These are phyloP conservation scores for Aselliscus stoliczkanus DNA, from an alignment of 2,797 vertebrate genomes.

Conservation along the genomic window DNA sequence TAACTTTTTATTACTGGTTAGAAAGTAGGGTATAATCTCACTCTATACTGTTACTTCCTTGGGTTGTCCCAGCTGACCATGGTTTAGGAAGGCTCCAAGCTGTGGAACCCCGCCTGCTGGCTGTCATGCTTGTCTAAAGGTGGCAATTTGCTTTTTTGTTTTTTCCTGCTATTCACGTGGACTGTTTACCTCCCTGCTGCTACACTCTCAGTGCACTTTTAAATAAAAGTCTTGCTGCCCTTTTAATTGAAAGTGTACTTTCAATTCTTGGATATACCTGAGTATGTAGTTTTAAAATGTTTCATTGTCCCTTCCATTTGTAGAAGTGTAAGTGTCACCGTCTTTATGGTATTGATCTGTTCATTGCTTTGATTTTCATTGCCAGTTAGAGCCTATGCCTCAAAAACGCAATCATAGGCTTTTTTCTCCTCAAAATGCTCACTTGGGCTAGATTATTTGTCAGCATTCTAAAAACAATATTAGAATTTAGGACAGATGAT, in stretches of 20 bases:
- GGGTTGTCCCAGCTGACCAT: background rate
- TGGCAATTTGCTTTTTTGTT: background rate
- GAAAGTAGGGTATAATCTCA: background rate
- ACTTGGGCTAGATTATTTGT: background rate
- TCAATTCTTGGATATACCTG: background rate
- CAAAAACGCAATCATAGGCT: background rate
- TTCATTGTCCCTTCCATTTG: background rate
- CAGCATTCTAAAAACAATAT: background rate
- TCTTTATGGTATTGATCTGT: background rate
- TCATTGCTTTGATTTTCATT: background rate
- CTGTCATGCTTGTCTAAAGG: background rate
- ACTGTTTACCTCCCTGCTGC: rapidly evolving
- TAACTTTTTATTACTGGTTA: background rate
- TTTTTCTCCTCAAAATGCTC: background rate
- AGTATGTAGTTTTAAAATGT: background rate
- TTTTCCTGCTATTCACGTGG: background rate
- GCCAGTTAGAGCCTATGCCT: background rate
- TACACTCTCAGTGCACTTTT: background rate
- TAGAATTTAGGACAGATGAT: background rate
- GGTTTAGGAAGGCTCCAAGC: background rate
- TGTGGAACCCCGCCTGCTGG: background rate
- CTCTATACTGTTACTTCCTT: background rate
- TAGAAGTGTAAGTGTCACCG: background rate
- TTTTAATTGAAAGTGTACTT: background rate
- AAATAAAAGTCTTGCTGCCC: background rate